These are phyloP conservation scores for Rhabdornis inornatus DNA, from an alignment of 2,113 vertebrate genomes.

Conservation along the genomic window DNA sequence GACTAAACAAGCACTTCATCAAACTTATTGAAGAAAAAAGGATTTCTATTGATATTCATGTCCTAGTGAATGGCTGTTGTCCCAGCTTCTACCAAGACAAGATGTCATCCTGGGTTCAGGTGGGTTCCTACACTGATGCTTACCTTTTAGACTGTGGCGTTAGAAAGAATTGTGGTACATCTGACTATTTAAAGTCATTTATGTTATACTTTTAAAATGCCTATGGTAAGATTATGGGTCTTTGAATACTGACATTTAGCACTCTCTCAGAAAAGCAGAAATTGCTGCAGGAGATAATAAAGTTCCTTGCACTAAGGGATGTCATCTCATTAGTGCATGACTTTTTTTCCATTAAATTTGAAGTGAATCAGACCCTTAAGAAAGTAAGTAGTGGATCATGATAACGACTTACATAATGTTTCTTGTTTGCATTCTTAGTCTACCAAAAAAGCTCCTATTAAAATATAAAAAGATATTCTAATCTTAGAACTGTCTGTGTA, in stretches of 20 bases:
- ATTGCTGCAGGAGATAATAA: neutral
- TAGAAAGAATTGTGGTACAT: neutral
- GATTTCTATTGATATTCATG: neutral
- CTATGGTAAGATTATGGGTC: neutral
- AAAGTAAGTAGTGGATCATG: neutral
- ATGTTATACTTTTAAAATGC: neutral
- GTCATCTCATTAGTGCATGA: neutral
- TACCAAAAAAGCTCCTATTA: neutral
- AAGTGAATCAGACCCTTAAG: slow-evolving; percentile 24
- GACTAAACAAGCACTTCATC: neutral
- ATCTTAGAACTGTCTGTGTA: slow-evolving; percentile 2
- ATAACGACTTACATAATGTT: neutral
- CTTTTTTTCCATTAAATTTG: neutral
- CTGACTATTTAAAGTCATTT: neutral
- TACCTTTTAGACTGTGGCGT: neutral
- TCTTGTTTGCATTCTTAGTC: slow-evolving; percentile 8
- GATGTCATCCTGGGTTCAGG: neutral
- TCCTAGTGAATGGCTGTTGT: neutral
- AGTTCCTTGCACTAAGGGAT: neutral
- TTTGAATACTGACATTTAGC: neutral
- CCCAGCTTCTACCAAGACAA: neutral
- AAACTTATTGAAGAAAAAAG: neutral
- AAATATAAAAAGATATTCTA: neutral
- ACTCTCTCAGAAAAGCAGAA: neutral
- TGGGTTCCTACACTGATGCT: neutral